Percentiles rank a stretch among this genome's conserved stretches.
These are phyloP conservation scores for Hyperoplus immaculatus DNA, from an alignment of 2,797 vertebrate species.

Conservation along the genomic window DNA sequence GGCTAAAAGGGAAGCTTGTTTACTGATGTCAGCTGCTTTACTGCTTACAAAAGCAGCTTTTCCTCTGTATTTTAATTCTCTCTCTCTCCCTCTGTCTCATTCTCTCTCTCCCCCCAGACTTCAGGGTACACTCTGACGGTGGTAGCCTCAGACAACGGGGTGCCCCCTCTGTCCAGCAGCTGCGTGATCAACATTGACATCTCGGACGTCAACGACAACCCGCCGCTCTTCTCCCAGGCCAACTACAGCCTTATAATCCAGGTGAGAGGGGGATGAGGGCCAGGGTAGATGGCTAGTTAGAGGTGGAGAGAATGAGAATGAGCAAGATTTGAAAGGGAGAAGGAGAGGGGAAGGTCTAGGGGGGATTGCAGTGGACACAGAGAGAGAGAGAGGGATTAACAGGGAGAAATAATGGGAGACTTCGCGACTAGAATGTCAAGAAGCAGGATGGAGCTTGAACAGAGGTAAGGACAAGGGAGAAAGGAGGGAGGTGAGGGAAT, in stretches of 20 bases:
- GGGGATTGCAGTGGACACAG: constrained; percentile 57
- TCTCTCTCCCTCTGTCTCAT: neutral
- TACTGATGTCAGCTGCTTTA: constrained; percentile 57
- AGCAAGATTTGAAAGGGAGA: constrained; percentile 34
- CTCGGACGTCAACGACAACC: constrained; percentile 97
- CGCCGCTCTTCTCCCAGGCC: constrained; percentile 93
- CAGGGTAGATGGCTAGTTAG: constrained; percentile 32
- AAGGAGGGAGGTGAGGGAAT: constrained; percentile 38
- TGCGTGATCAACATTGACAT: constrained; percentile 96
- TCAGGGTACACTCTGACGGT: constrained; percentile 96
- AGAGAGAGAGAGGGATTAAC: constrained; percentile 67
- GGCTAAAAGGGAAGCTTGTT: constrained; percentile 66
- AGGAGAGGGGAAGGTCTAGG: constrained; percentile 28
- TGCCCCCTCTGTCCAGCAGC: constrained; percentile 87
- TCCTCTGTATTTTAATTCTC: constrained; percentile 43
- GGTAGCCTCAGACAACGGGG: constrained; percentile 92
- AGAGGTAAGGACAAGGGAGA: constrained; percentile 54
- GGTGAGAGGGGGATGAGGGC: constrained; percentile 79
- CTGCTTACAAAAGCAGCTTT: constrained; percentile 64
- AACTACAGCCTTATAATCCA: constrained; percentile 98
- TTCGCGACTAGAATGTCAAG: constrained; percentile 77
- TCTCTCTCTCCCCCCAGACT: constrained; percentile 80
- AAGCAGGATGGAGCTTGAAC: constrained; percentile 59
- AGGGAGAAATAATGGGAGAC: constrained; percentile 69
- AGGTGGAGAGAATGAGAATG: constrained; percentile 26